These are phyloP conservation scores for Eupsilia transversa DNA, from an alignment of 2,888 invertebrate species.

Conservation along the genomic window DNA sequence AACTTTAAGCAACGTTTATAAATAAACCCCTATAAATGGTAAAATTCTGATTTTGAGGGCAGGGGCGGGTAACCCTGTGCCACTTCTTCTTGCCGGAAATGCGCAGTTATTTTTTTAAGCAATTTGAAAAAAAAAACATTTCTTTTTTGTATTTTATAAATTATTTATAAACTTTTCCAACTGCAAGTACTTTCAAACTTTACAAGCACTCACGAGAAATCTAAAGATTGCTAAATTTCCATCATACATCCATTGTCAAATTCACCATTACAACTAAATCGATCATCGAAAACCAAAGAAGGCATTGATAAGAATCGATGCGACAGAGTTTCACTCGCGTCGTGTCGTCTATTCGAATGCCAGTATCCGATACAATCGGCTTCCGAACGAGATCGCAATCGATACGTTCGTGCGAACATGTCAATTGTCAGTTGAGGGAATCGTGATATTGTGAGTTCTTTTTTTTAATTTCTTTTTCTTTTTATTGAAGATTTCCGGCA, in stretches of 20 bases:
- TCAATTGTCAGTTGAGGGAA: slow-evolving; percentile 63
- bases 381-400: slow-evolving; percentile 75
- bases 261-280: slow-evolving; percentile 60
- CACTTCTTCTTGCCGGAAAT: too few species aligned
- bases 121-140: too few species aligned
- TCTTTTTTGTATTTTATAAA: too few species aligned
- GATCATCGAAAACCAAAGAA: slow-evolving; percentile 66
- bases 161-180: background rate
- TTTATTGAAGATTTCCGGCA: slow-evolving; percentile 25
- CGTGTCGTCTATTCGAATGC: slow-evolving; percentile 67
- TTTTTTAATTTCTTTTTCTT: slow-evolving; percentile 14
- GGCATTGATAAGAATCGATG: slow-evolving; percentile 64
- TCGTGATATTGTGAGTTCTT: slow-evolving; percentile 54
- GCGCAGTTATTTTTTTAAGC: too few species aligned
- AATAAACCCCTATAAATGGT: too few species aligned
- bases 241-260: slow-evolving; percentile 49
- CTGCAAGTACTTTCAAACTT: slow-evolving; percentile 27
- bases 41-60: too few species aligned
- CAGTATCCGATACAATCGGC: slow-evolving; percentile 72
- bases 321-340: slow-evolving; percentile 68
- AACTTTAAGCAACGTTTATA: too few species aligned
- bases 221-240: slow-evolving; percentile 31
- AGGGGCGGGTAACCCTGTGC: too few species aligned
- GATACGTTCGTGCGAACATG: slow-evolving; percentile 74
- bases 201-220: slow-evolving; percentile 31